Evolutionary conservation across 2,888 invertebrate genomes (phyloP).

Genomic region (Dicyrtomina minuta): DNA sequence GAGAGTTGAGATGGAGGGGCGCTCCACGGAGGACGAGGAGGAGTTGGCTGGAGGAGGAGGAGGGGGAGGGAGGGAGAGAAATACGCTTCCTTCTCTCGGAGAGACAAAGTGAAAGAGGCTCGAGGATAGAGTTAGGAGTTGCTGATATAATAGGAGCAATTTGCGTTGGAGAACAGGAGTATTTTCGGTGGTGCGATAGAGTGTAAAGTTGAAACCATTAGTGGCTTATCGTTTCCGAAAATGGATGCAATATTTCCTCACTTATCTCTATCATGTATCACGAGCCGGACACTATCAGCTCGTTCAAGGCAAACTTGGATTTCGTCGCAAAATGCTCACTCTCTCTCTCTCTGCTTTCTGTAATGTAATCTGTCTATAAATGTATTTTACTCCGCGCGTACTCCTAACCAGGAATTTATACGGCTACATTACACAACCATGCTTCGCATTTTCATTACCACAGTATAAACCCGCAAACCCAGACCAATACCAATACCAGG

Average conservation of each 20-base stretch:
- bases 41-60: constrained; percentile 12
- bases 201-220: constrained; percentile 65
- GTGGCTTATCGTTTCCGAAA: constrained; percentile 55
- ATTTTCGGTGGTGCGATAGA: constrained; percentile 58
- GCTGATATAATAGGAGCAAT: constrained; percentile 42
- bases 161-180: constrained; percentile 37
- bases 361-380: neutral
- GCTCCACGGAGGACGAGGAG: neutral
- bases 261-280: constrained; percentile 49
- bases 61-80: constrained; percentile 14
- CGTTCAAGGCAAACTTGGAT: constrained; percentile 47
- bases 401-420: too few species aligned
- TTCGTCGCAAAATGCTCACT: constrained; percentile 39
- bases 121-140: constrained; percentile 39
- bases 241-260: constrained; percentile 61
- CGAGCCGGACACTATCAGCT: constrained; percentile 46
- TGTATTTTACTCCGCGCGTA: too few species aligned
- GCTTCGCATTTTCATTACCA: too few species aligned
- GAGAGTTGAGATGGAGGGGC: neutral
- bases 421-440: too few species aligned
- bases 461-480: too few species aligned
- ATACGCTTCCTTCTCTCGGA: neutral
- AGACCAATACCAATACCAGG: too few species aligned
- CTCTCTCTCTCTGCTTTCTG: neutral
- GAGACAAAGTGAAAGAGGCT: constrained; percentile 29